Evolutionary conservation across 2,888 invertebrate genomes (phyloP).

Genomic region (Sylvicola cinctus): DNA sequence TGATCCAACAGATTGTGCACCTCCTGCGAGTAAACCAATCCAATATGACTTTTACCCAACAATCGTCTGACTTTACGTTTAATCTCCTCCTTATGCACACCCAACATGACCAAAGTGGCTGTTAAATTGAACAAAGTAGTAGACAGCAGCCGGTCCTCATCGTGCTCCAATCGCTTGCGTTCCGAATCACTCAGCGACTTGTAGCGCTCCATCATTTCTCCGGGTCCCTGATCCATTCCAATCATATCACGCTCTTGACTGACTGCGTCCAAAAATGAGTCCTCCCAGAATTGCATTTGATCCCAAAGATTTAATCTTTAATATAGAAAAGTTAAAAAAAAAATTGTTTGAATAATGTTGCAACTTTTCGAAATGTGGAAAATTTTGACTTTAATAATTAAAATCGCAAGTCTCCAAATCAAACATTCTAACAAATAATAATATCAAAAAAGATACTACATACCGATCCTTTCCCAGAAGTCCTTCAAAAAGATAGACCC

Average conservation of each 20-base stretch:
- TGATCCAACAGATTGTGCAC: slow-evolving; percentile 92
- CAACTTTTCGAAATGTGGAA: neutral
- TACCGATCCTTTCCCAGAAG: slow-evolving; percentile 32
- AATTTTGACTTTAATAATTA: neutral
- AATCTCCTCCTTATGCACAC: slow-evolving; percentile 63
- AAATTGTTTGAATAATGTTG: too few species aligned
- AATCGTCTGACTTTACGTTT: slow-evolving; percentile 74
- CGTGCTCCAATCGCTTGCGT: slow-evolving; percentile 86
- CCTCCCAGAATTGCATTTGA: slow-evolving; percentile 99
- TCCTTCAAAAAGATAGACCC: slow-evolving; percentile 86
- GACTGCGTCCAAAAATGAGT: slow-evolving; percentile 94
- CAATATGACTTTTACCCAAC: slow-evolving; percentile 96
- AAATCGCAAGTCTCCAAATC: too few species aligned
- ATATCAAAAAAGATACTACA: neutral
- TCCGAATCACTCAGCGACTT: slow-evolving; percentile 82
- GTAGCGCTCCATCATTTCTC: slow-evolving; percentile 98
- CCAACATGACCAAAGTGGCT: slow-evolving; percentile 85
- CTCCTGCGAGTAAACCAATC: slow-evolving; percentile 91
- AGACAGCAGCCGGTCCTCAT: slow-evolving; percentile 88
- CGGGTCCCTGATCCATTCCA: slow-evolving; percentile 98
- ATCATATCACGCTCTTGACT: slow-evolving; percentile 95
- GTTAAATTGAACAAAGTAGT: slow-evolving; percentile 93
- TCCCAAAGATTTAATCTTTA: slow-evolving; percentile 79
- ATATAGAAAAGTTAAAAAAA: neutral
- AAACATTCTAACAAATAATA: slow-evolving; percentile 1